Evolutionary conservation across 1,140 invertebrate genomes (phyloP).

Genomic region (Drosophila baimaii): DNA sequence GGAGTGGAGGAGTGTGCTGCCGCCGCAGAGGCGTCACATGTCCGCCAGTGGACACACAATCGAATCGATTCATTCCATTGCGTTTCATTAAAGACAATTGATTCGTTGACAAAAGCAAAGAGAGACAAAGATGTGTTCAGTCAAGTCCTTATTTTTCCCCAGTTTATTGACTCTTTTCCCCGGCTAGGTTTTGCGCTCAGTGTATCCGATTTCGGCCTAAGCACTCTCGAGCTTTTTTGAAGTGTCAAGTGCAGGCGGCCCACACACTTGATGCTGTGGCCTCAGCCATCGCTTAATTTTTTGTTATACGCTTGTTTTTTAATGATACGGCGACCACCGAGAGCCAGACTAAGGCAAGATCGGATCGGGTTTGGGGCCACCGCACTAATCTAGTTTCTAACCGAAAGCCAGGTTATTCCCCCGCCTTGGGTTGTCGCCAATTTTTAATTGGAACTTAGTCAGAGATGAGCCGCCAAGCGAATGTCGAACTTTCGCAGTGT

Average conservation of each 20-base stretch:
- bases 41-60: conserved; percentile 47
- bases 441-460: conserved; percentile 30
- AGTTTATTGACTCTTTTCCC: conserved; percentile 10
- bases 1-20: conserved; percentile 21
- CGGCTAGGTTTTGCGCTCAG: neutral
- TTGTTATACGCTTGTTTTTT: no score
- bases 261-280: conserved; percentile 52
- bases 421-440: conserved; percentile 11
- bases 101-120: conserved; percentile 42
- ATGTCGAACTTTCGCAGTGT: conserved; percentile 36
- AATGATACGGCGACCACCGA: no score
- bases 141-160: conserved; percentile 2
- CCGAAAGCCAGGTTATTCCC: conserved; percentile 28
- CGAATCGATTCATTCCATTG: conserved; percentile 82
- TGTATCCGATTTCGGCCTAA: conserved; percentile 6
- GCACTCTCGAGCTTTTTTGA: conserved; percentile 51
- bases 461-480: conserved; percentile 8
- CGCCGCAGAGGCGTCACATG: conserved; percentile 47
- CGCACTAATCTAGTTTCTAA: conserved; percentile 39
- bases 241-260: conserved; percentile 73
- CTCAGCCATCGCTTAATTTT: conserved; percentile 30
- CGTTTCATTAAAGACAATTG: conserved; percentile 80
- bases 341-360: conserved; percentile 12
- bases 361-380: conserved; percentile 6
- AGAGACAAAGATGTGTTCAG: neutral